Evolutionary conservation across 2,113 vertebrate species (phyloP), one percentile per base, ranked within the genome.

Genomic region (Cephalopterus ornatus): DNA sequence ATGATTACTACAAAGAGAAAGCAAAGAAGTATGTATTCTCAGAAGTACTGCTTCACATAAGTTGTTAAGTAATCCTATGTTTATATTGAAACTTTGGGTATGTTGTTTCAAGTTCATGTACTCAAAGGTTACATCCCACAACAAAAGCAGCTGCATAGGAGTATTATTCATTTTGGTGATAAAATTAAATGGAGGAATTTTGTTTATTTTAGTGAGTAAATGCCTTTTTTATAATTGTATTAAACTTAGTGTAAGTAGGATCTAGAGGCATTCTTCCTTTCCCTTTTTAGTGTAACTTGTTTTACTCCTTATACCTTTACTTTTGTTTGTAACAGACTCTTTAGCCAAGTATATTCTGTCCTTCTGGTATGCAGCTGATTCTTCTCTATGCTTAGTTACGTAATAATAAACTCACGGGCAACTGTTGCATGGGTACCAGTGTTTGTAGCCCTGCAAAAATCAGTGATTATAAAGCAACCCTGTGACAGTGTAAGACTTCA

Each of bases 1-100:
- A 98, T 49, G 99, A 99, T 94, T 99, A 99, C 97, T 99, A 98
- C 94, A 98, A 95, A 80, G 98, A 99, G 95, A 99, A 98, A 93
- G 98, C 97, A 47, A 99, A 98, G 77, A 98, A 99, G 99, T 99
- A 98, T 70, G 98, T 83, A 52, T 71, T 92, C 52, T 30, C 52
- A 47, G 68, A 74, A 75, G 32, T 44, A 20, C 42, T 71, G 55
- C 35, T 83, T 76, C 56, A 42, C 72, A n/a, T 62, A 59, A 88
- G 9, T 55, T 66, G 5, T 71, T 90, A 14, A 27, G 33, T 71
- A 46, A 28, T 67, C 14, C 17, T 59, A 44, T 81, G 70, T 79
- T 89, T 76, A 35, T 56, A 42, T 1, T 50, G 53, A 52, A 74
- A 58, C 39, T 74, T 63, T 59, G 30, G 14, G 24, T 17, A 4